Conservation (phyloP, 1,140 invertebrate species). For the Aphidius gifuensis region DNA sequence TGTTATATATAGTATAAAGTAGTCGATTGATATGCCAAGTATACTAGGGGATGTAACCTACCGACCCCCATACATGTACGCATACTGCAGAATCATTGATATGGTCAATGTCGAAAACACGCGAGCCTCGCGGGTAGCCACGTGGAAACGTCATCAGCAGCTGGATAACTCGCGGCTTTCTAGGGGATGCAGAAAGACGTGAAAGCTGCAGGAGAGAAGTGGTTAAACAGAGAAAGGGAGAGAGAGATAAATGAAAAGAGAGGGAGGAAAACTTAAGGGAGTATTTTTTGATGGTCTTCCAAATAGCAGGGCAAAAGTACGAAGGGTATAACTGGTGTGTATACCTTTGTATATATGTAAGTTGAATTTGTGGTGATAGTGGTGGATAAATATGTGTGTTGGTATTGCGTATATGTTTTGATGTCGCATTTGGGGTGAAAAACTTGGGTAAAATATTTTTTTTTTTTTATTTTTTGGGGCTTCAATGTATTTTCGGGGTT, state of each 20-base stretch:
- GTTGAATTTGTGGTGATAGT: too few relatives aligned
- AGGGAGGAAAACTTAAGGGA: too few relatives aligned
- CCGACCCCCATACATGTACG: background rate
- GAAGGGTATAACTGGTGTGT: constrained; percentile 3
- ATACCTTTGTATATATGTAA: too few relatives aligned
- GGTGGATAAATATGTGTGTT: too few relatives aligned
- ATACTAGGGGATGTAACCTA: background rate
- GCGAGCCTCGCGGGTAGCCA: constrained; percentile 51
- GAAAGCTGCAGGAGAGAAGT: constrained; percentile 27
- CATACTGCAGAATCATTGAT: constrained; percentile 38
- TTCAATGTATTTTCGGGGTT: constrained; percentile 4
- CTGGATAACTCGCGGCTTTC: constrained; percentile 41
- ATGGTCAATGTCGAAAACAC: constrained; percentile 50
- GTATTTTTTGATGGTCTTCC: too few relatives aligned
- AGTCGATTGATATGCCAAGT: background rate
- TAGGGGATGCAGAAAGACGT: constrained; percentile 29
- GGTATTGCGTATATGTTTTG: background rate
- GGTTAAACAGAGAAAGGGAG: constrained; percentile 26
- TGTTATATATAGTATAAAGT: too few relatives aligned
- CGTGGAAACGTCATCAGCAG: constrained; percentile 56
- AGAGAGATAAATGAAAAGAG: background rate
- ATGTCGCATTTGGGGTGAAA: background rate
- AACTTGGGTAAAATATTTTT: background rate
- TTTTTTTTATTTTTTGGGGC: constrained; percentile 6
- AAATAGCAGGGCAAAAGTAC: background rate